These are phyloP conservation scores for Amphimallon solstitiale DNA, from an alignment of 2,888 invertebrate genomes.

Conservation along the genomic window DNA sequence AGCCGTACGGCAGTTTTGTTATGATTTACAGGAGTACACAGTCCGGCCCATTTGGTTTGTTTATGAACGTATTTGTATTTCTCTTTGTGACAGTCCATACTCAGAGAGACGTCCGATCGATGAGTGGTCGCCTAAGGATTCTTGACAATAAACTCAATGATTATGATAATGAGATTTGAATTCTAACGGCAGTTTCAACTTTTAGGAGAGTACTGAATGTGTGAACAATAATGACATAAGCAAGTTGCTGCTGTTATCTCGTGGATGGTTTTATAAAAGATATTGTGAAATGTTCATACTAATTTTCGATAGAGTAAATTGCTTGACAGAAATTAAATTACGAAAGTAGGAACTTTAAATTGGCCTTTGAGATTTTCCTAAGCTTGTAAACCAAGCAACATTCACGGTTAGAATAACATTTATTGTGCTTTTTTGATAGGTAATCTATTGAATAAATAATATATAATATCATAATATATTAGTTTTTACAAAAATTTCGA, in stretches of 20 bases:
- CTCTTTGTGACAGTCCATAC: background rate
- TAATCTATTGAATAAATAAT: too few relatives aligned
- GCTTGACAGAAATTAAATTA: too few relatives aligned
- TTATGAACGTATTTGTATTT: constrained; percentile 39
- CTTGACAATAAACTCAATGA: constrained; percentile 18
- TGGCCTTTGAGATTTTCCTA: too few relatives aligned
- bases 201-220: background rate
- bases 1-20: constrained; percentile 45
- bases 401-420: too few relatives aligned
- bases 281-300: too few relatives aligned
- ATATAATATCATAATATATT: too few relatives aligned
- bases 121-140: constrained; percentile 2
- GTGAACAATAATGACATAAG: constrained; percentile 8
- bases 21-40: constrained; percentile 47
- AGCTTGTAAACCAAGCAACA: too few relatives aligned
- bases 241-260: background rate
- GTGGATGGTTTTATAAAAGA: too few relatives aligned
- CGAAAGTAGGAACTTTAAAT: too few relatives aligned
- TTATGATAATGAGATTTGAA: constrained; percentile 15
- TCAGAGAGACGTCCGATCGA: constrained; percentile 3
- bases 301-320: too few relatives aligned
- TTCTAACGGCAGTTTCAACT: constrained; percentile 17
- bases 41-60: constrained; percentile 40
- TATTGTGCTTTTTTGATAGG: too few relatives aligned
- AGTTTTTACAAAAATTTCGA: too few relatives aligned